Conservation (phyloP, 2,113 vertebrate species). For the Pteruthius melanotis region DNA sequence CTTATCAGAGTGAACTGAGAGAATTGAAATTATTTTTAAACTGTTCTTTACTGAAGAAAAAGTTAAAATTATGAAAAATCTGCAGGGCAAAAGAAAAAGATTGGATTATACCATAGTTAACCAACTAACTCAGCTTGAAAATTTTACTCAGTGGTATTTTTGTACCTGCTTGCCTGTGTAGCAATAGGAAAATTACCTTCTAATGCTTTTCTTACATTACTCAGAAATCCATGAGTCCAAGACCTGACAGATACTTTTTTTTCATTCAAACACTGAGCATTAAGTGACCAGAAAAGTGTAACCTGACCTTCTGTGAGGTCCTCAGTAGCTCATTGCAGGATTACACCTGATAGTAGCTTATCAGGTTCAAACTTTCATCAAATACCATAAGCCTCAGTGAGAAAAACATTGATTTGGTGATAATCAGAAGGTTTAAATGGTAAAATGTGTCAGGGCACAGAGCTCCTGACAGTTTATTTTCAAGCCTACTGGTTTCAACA, state of each 20-base stretch:
- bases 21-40: not conserved
- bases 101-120: not conserved
- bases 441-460: not conserved
- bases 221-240: not conserved
- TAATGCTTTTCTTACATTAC: not conserved
- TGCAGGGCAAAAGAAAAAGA: rapidly evolving
- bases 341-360: not conserved
- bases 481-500: not conserved
- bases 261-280: not conserved
- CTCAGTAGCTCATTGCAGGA: not conserved
- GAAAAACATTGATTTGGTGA: not conserved
- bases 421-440: not conserved
- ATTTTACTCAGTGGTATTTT: not conserved
- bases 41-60: not conserved
- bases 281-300: not conserved
- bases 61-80: not conserved
- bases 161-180: not conserved
- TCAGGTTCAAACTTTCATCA: not conserved
- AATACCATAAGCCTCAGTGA: not conserved
- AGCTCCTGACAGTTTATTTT: not conserved
- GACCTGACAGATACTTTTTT: rapidly evolving
- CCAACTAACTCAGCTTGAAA: not conserved
- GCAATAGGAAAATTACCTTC: not conserved
- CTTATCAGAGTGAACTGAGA: not conserved
- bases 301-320: not conserved